Conservation (phyloP, 2,113 vertebrate species). For the Origma solitaria region DNA sequence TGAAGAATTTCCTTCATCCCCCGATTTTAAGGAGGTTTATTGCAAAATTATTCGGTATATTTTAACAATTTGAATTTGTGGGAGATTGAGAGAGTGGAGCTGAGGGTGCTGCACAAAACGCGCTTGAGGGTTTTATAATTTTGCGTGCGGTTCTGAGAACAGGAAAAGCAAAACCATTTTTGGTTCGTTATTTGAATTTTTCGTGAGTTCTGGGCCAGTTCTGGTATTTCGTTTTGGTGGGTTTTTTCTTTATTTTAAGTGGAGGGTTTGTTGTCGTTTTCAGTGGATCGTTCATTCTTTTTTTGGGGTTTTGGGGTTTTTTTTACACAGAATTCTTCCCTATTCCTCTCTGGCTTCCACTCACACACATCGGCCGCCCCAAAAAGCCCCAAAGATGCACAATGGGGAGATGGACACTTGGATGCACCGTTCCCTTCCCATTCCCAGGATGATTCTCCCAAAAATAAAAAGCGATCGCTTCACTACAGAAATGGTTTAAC, state of each 20-base stretch:
- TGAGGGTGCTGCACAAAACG: not conserved
- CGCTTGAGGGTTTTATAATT: rapidly evolving
- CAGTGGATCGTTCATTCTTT: not conserved
- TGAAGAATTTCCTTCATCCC: rapidly evolving
- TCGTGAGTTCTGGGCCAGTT: rapidly evolving
- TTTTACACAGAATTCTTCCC: not conserved
- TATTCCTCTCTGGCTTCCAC: not conserved
- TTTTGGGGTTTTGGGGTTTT: not conserved
- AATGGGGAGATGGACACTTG: not conserved
- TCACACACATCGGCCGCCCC: not conserved
- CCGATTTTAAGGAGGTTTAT: not conserved
- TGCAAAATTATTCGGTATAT: rapidly evolving
- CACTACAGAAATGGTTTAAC: not conserved
- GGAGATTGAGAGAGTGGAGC: not conserved
- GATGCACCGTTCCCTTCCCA: not conserved
- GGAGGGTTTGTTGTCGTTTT: not conserved
- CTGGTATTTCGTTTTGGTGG: not conserved
- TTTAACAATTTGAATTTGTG: not conserved
- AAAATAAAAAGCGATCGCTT: not conserved
- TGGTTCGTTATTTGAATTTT: not conserved
- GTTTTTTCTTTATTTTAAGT: not conserved
- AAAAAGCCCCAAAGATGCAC: not conserved
- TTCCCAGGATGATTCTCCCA: not conserved
- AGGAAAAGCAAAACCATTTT: not conserved
- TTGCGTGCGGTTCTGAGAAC: rapidly evolving